Evolutionary conservation across 2,113 vertebrate genomes (phyloP), one percentile per base, ranked within the genome.

Genomic region (Rhea americana): DNA sequence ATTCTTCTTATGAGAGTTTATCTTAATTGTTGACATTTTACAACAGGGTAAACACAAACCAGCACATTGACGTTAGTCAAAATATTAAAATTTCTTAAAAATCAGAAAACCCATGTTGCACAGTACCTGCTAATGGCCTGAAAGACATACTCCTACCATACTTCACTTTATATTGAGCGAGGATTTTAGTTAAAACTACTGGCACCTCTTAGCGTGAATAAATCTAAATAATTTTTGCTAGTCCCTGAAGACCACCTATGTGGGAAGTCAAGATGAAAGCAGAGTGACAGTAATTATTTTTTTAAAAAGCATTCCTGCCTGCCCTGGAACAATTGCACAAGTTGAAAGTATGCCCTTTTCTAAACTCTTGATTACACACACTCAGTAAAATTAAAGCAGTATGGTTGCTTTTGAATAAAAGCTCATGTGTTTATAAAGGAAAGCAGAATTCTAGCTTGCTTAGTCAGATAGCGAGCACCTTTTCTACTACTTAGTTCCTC

Each of bases 281-380:
- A 59, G 32, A 3, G 1, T 13, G 20, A 51, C 39, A 84, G 58
- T 58, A 58, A 32, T 58, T 58, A 30, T 32, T 58, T 58, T 58
- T 58, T 58, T 58, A 32, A 58, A 58, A 58, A 58, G 55, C 30
- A 58, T 32, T 58, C 55, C 19, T 58, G 16, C 55, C 28, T 56
- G 55, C 28, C 28, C 55, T 58, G 16, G 15, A 20, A 74, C 37
- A 81, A 19, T 45, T 30, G 26, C 47, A 62, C n/a, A 91, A 55
- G 70, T 1, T 0, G 0, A 81, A 26, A 78, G 26, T 1, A 4
- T 32, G 24, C 37, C 43, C 50, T 67, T 75, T 25, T 28, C 51
- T 30, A 17, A 56, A 7, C 43, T 63, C 24, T 68, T 59, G 26
- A 39, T 11, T 58, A 51, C 66, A 61, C 11, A 73, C 15, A 76